Evolutionary conservation across 2,888 invertebrate species (phyloP).

Genomic region (Cerastoderma edule): DNA sequence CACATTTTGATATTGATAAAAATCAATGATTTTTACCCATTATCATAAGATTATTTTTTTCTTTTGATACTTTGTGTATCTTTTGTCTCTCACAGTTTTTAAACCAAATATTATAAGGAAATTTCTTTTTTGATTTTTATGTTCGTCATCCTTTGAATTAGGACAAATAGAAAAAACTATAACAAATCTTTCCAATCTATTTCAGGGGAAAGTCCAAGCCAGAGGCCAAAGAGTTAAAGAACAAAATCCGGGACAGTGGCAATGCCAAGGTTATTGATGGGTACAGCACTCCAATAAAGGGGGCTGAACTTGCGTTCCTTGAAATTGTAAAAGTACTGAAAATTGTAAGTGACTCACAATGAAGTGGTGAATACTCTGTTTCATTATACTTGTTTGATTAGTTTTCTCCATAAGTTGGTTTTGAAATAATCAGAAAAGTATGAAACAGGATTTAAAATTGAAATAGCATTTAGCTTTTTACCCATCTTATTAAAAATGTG

Average conservation of each 20-base stretch:
- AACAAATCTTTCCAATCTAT: neutral
- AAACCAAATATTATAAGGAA: no score
- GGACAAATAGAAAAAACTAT: neutral
- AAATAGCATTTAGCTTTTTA: no score
- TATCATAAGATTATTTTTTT: no score
- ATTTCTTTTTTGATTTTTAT: neutral
- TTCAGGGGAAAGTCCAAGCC: constrained; percentile 22
- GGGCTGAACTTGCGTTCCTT: constrained; percentile 70
- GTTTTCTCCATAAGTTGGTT: no score
- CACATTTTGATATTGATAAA: no score
- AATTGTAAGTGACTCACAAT: constrained; percentile 64
- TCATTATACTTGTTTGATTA: no score
- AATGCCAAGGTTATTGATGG: constrained; percentile 74
- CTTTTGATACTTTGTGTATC: neutral
- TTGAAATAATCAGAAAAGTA: no score
- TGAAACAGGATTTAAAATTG: no score
- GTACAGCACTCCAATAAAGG: constrained; percentile 68
- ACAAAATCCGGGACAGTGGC: constrained; percentile 70
- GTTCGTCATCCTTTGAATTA: neutral
- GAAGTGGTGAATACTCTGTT: neutral
- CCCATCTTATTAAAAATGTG: no score
- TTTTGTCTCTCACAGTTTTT: no score
- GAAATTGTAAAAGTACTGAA: constrained; percentile 74
- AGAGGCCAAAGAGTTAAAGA: constrained; percentile 69
- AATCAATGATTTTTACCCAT: no score